Base-by-base conservation (phyloP, 2,113 vertebrate species). In the Eonycteris spelaea region DNA sequence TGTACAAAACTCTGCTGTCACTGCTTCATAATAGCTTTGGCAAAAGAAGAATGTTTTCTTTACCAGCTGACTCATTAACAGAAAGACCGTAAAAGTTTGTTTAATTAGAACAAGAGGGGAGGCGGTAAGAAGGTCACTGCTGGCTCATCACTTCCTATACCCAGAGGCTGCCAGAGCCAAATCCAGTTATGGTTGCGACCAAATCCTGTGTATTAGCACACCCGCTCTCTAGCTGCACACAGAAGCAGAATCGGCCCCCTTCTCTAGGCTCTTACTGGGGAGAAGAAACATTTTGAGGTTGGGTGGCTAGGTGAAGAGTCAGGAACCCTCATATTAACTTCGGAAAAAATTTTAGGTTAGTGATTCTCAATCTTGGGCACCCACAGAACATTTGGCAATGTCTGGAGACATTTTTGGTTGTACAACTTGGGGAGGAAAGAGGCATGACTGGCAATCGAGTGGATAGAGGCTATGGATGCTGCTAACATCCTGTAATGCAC, bases 41-140 rank as follows among this genome's bases (percentile, higher is more conserved):
- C 84, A 95, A 94, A 78, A 65, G 55, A 68, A 94, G 86, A 38
- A 0, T n/a, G 13, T 57, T 93, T 91, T 88, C 57, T 79, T 86
- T 80, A 57, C 80, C 59, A 90, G 51, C 43, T 92, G 84, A 75
- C 51, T 91, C 33, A 55, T 73, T 84, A 90, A 43, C 51, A 92
- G 73, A 73, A 94, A 83, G 63, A 70, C 53, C 14, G 14, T 45
- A 61, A 73, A 77, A 38, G 70, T 84, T 12, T 77, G 45, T 67
- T 83, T 86, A 86, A 74, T n/a, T 74, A 70, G 48, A 87, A 51
- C 16, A 43, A 86, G 57, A 86, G 7, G 40, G 22, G n/a, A 75
- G 63, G 71, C 73, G 51, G 70, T n/a, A 51, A 87, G 93, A 70
- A 78, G 68, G n/a, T 74, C 48, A 48, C 43, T 35, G 57, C 22